Percentiles rank a stretch among this genome's conserved stretches.
Conservation (phyloP, 2,113 vertebrate genomes). For the Neodontobutis hainanensis region DNA sequence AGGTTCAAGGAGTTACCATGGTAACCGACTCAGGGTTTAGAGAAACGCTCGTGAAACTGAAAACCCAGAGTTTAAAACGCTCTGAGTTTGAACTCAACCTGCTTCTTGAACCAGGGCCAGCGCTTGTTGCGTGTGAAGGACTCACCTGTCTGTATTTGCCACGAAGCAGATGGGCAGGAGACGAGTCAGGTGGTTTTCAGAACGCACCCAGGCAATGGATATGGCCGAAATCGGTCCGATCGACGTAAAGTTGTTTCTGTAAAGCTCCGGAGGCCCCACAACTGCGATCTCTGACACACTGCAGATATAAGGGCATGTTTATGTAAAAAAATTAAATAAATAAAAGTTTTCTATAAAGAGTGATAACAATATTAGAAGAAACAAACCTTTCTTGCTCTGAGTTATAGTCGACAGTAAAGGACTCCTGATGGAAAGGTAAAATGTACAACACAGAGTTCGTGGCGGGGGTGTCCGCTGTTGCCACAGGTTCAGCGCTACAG, state of each 20-base stretch:
- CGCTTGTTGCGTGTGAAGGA: background rate
- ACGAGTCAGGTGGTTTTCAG: conserved; percentile 53
- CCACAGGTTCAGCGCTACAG: conserved; percentile 54
- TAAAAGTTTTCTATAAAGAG: too few relatives aligned
- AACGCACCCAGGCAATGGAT: conserved; percentile 64
- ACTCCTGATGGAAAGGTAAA: conserved; percentile 62
- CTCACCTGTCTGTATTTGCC: conserved; percentile 70
- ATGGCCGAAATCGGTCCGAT: conserved; percentile 19
- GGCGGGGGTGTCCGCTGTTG: conserved; percentile 33
- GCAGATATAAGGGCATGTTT: background rate
- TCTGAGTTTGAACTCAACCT: too few relatives aligned
- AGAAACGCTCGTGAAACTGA: too few relatives aligned
- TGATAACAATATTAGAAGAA: background rate
- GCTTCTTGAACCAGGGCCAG: too few relatives aligned
- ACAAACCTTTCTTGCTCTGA: conserved; percentile 62
- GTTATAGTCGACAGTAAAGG: conserved; percentile 33
- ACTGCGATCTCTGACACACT: conserved; percentile 70
- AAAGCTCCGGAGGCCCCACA: conserved; percentile 70
- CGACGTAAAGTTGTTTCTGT: conserved; percentile 34
- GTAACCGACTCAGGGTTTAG: too few relatives aligned
- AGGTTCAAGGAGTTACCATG: too few relatives aligned
- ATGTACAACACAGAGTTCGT: conserved; percentile 21
- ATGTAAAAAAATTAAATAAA: too few relatives aligned
- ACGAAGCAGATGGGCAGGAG: conserved; percentile 73
- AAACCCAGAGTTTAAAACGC: too few relatives aligned